Base-by-base conservation (phyloP, 2,113 vertebrate species). In the Isichthys henryi region DNA sequence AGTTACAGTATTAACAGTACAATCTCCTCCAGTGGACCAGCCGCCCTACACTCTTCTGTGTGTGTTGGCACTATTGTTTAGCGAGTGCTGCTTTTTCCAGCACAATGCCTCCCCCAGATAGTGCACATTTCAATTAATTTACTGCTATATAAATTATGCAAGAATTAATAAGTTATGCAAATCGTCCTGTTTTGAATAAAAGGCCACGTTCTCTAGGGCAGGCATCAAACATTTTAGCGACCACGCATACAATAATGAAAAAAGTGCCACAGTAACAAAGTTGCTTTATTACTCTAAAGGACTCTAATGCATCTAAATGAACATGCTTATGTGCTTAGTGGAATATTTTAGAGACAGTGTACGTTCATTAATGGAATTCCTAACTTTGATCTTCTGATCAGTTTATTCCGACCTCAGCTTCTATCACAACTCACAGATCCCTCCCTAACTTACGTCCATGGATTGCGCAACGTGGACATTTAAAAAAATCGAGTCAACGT, bases 151-250 rank as follows among this genome's bases (percentile, higher is more conserved):
- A 53, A 52, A 87, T 87, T 52, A 87, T 87, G 85, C 50, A 39
- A 87, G n/a, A 19, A 52, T 87, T 87, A 87, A 53, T 87, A 52
- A 87, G 48, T 53, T 53, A 87, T 87, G 85, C 85, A 87, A 87
- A 87, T 87, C 17, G 23, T 11, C 23, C 48, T 86, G 48, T 86
- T 53, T 48, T 50, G 50, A 35, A 53, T 48, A 86, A 56, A 87
- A 87, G 27, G 50, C 85, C n/a, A 39, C n/a, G 10, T 35, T 48
- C 85, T 87, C 50, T 53, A 87, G 85, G 85, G 85, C 49, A 87
- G 13, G 49, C 45, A 84, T 45, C 82, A 48, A 23, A 84, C 39
- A 84, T 46, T 84, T 27, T 84, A 84, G 39, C 82, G 45, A 84
- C 82, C 43, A 23, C 82, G 39, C 21, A 13, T 84, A 23, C 43